These are phyloP conservation scores for Psylliodes chrysocephalus DNA, from an alignment of 2,888 invertebrate genomes.

Conservation along the genomic window DNA sequence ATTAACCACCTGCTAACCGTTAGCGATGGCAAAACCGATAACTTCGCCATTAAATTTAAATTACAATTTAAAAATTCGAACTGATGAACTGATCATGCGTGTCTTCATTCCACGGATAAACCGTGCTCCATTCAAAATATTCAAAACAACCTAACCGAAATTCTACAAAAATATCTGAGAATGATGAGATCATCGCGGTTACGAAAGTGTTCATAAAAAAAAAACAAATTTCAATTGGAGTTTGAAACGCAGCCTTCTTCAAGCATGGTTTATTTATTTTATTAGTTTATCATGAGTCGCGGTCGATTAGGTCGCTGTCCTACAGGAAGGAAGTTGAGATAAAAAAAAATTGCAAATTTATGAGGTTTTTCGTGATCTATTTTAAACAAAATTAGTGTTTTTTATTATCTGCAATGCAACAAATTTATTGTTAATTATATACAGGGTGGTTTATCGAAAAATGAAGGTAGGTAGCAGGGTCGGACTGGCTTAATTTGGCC, in stretches of 20 bases:
- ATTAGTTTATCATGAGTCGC: background rate
- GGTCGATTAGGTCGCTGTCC: background rate
- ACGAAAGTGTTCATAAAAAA: slow-evolving; percentile 21
- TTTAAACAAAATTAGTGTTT: too few species aligned
- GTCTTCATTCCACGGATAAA: too few species aligned
- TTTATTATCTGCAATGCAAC: too few species aligned
- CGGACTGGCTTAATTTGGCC: too few species aligned
- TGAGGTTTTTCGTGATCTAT: too few species aligned
- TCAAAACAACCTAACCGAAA: slow-evolving; percentile 20
- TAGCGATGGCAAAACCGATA: background rate
- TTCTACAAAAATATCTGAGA: slow-evolving; percentile 19
- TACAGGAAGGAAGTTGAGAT: background rate
- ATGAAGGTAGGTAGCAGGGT: too few species aligned
- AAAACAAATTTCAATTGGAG: background rate
- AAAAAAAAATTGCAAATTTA: background rate
- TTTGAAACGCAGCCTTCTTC: background rate
- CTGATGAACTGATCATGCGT: slow-evolving; percentile 14
- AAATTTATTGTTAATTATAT: too few species aligned
- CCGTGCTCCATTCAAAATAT: too few species aligned
- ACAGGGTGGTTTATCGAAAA: too few species aligned
- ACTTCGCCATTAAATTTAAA: background rate
- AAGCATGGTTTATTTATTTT: background rate
- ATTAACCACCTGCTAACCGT: slow-evolving; percentile 27
- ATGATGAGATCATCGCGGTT: slow-evolving; percentile 33
- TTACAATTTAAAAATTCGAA: slow-evolving; percentile 29